Evolutionary conservation across 1,140 invertebrate species (phyloP), one percentile per base, ranked within the genome.

Genomic region (Drosophila sp.): DNA sequence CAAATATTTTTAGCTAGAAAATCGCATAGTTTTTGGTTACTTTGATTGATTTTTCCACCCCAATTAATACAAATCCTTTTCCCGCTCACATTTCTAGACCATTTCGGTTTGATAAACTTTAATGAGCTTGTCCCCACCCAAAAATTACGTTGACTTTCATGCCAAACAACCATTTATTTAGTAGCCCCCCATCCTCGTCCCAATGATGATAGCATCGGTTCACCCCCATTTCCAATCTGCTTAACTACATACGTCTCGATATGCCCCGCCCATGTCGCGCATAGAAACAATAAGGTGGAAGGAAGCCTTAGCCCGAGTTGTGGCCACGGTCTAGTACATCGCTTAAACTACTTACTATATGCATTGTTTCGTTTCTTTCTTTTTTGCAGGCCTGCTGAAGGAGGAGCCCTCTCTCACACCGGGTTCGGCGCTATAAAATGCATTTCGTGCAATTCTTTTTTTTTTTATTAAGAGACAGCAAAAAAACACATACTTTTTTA

Each of bases 301-400:
- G 63, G 32, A 17, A 17, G 17, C 17, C 17, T 17, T 17, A 47
- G 57, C 57, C 40, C 35, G 11, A 38, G 17, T 57, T 4, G 58
- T 71, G 72, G 67, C 56, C 70, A 86, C 76, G 79, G 76, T 83
- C 83, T 83, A 73, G 65, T 86, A 77, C 72, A 50, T 89, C 65
- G 65, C 76, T 86, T 86, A 79, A 83, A 77, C 72, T 67, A 44
- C 41, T 27, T 23, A 60, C 44, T 38, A 54, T 58, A n/a, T 35
- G 29, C 27, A n/a, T 25, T 65, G 25, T 72, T 73, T 69, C 60
- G 60, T 78, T 65, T 30, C 23, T 25, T 66, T 64, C 62, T 61
- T 50, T 61, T 66, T 85, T 38, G 23, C 80, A 89, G 84, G 84
- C 84, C 50, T 89, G 84, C 84, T 89, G 84, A 89, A 84, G 79